Evolutionary conservation across 2,888 invertebrate species (phyloP).

Genomic region (Drosophila koepferae): DNA sequence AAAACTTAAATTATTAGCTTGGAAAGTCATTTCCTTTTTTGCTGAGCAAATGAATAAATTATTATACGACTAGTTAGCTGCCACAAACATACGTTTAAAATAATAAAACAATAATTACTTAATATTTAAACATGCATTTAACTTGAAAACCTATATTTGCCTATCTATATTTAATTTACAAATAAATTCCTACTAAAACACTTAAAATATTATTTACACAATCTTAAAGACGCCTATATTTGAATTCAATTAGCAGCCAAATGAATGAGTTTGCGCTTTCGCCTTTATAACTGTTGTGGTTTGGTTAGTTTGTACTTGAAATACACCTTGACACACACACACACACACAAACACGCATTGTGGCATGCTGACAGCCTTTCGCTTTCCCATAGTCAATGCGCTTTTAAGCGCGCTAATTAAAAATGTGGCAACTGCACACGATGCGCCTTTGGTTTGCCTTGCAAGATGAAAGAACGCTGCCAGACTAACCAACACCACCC

Average conservation of each 20-base stretch:
- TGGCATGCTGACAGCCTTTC: conserved; percentile 21
- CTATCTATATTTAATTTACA: neutral
- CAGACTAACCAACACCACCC: neutral
- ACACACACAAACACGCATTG: neutral
- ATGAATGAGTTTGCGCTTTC: neutral
- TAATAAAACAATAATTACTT: neutral
- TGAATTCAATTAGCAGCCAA: conserved; percentile 7
- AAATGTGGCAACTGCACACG: conserved; percentile 72
- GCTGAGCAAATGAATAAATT: no score
- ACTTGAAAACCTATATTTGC: neutral
- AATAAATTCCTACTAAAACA: no score
- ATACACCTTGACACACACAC: conserved; percentile 6
- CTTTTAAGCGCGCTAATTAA: conserved; percentile 80
- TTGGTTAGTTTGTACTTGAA: conserved; percentile 12
- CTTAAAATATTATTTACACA: no score
- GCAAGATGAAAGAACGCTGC: conserved; percentile 11
- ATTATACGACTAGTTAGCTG: no score
- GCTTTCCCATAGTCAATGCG: conserved; percentile 66
- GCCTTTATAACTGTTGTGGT: conserved; percentile 18
- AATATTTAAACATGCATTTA: neutral
- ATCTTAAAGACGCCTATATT: conserved; percentile 1
- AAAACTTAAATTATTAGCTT: no score
- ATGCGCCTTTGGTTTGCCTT: conserved; percentile 26
- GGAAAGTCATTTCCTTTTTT: no score
- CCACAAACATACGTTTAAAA: neutral